Conservation (phyloP, 2,888 invertebrate species). For the Folsomia manolachei region DNA sequence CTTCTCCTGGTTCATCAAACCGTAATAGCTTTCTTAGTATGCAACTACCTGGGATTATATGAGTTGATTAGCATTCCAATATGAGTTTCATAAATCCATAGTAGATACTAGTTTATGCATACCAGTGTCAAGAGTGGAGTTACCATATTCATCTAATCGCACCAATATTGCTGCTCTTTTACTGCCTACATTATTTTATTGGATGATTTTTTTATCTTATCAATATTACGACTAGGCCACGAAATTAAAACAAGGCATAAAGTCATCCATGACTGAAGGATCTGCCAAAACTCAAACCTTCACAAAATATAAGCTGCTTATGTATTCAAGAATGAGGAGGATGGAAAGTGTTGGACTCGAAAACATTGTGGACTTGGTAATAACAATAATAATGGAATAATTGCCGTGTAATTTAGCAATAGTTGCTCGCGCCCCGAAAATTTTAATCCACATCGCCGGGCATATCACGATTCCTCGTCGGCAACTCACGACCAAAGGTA, state of each 20-base stretch:
- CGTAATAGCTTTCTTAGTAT: too few species aligned
- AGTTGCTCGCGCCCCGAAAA: slow-evolving; percentile 50
- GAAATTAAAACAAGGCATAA: neutral
- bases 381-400: slow-evolving; percentile 51
- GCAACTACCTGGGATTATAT: too few species aligned
- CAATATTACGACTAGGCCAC: neutral
- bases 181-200: too few species aligned
- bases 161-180: too few species aligned
- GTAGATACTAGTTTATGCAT: too few species aligned
- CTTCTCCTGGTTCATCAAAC: neutral
- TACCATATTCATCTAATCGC: too few species aligned
- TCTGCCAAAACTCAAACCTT: too few species aligned
- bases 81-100: too few species aligned
- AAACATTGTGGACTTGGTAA: slow-evolving; percentile 41
- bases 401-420: slow-evolving; percentile 51
- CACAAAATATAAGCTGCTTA: neutral
- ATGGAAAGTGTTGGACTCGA: neutral
- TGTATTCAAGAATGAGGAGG: neutral
- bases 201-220: too few species aligned
- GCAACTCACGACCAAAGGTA: slow-evolving; percentile 46
- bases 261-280: neutral
- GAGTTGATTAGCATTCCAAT: too few species aligned
- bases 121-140: too few species aligned
- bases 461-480: slow-evolving; percentile 50
- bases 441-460: slow-evolving; percentile 50